Base-by-base conservation (phyloP, 2,888 invertebrate genomes). In the Hirtodrosophila histrioides region DNA sequence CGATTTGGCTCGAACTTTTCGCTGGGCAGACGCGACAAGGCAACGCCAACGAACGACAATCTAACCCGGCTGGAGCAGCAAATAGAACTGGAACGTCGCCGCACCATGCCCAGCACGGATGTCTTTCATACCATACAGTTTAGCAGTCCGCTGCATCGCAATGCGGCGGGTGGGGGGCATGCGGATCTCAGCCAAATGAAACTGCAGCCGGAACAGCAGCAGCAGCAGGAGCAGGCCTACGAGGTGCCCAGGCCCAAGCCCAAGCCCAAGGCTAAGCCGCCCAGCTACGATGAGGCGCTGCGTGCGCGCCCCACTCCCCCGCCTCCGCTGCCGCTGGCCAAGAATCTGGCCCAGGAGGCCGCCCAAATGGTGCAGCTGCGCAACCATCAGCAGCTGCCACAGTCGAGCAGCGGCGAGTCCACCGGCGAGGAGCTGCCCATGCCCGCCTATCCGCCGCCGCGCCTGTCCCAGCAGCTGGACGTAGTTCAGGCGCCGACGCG, bases 51-150 rank as follows among this genome's bases (percentile, higher is more conserved):
- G 0, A 53, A 17, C 7, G 40, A 53, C 4, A 64, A 62, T 11
- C 23, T 31, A 9, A 10, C 46, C 17, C 24, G 3, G 1, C 11
- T 17, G 49, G 44, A 57, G 29, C 40, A 46, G 4, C 62, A 66
- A 41, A 48, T 53, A 49, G 85, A 89, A 62, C 60, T 75, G 11
- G 90, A 91, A n/a, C 87, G 90, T 8, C 90, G 91, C 3, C 89
- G 91, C 70, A 91, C 92, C 4, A 78, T 92, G 64, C 91, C 90
- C 33, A 89, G 88, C 48, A 90, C 91, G 65, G 89, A 90, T 45
- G 90, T 92, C 4, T 91, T 92, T n/a, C 87, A 88, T 54, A 76
- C 89, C 7, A 91, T 92, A 35, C 86, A 89, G 27, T 92, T 92
- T 55, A 89, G 86, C 50, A 92, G 91, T 71, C 92, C 92, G 1